These are phyloP conservation scores for Spizella passerina DNA, from an alignment of 2,797 vertebrate species.

Conservation along the genomic window DNA sequence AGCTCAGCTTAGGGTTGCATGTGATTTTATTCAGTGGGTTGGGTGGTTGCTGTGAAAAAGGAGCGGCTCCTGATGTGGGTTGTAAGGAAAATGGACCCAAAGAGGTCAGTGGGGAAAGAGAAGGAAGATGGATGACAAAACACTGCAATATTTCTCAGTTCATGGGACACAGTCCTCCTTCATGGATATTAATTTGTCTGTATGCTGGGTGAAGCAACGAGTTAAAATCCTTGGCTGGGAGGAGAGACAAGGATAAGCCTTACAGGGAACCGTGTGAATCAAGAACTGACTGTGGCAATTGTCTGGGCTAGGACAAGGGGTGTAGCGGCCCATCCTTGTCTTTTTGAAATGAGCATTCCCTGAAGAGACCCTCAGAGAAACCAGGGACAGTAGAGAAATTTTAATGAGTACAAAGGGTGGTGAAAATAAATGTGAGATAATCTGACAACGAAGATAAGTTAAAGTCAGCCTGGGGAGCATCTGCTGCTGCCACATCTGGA, in stretches of 20 bases:
- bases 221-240: not conserved
- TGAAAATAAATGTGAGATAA: not conserved
- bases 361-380: not conserved
- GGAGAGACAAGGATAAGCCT: not conserved
- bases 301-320: not conserved
- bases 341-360: not conserved
- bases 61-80: fast-evolving
- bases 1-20: not conserved
- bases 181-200: not conserved
- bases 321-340: not conserved
- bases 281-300: not conserved
- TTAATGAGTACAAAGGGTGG: not conserved
- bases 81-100: not conserved
- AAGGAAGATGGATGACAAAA: not conserved
- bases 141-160: not conserved
- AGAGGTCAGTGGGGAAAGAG: not conserved
- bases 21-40: not conserved
- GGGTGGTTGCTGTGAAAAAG: not conserved
- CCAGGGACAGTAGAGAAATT: not conserved
- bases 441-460: not conserved
- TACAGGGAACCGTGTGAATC: not conserved
- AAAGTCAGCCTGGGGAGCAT: not conserved
- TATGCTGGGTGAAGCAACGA: not conserved
- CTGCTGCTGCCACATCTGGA: not conserved
- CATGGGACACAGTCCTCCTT: not conserved